Conservation (phyloP, 2,113 vertebrate genomes). For the Zootoca vivipara region DNA sequence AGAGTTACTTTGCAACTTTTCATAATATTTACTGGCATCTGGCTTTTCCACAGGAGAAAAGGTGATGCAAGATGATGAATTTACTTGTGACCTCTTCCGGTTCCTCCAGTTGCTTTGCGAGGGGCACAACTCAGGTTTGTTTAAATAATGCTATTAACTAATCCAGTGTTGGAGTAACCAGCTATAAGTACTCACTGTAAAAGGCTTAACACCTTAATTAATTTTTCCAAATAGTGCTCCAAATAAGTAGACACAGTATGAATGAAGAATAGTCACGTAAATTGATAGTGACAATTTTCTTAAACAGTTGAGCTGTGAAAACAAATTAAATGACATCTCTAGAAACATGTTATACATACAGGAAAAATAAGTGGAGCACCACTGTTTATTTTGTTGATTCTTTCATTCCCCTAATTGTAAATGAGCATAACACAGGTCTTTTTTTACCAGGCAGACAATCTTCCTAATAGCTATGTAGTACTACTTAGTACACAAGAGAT, state of each 20-base stretch:
- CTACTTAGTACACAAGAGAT: background rate
- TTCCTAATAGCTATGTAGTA: background rate
- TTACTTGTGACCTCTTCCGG: constrained; percentile 96
- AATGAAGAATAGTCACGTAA: constrained; percentile 13
- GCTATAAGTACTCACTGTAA: background rate
- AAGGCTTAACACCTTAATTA: constrained; percentile 13
- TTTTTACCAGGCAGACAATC: too few species aligned
- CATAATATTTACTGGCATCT: constrained; percentile 54
- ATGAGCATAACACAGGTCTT: background rate
- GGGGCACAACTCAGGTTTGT: constrained; percentile 94
- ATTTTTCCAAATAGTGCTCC: background rate
- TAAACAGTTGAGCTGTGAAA: background rate
- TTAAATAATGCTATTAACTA: constrained; percentile 14
- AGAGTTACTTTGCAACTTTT: constrained; percentile 11
- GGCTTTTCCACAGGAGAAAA: constrained; percentile 88
- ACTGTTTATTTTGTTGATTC: background rate
- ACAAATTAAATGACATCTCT: fast-evolving
- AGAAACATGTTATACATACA: background rate
- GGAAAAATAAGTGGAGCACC: background rate
- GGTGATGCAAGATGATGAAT: constrained; percentile 95
- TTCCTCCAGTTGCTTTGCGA: constrained; percentile 96
- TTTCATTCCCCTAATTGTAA: background rate
- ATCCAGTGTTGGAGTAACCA: background rate
- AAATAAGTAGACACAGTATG: background rate
- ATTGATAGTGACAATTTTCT: background rate